Evolutionary conservation across 2,888 invertebrate species (phyloP), one percentile per base, ranked within the genome.

Genomic region (Copidosoma aretas): DNA sequence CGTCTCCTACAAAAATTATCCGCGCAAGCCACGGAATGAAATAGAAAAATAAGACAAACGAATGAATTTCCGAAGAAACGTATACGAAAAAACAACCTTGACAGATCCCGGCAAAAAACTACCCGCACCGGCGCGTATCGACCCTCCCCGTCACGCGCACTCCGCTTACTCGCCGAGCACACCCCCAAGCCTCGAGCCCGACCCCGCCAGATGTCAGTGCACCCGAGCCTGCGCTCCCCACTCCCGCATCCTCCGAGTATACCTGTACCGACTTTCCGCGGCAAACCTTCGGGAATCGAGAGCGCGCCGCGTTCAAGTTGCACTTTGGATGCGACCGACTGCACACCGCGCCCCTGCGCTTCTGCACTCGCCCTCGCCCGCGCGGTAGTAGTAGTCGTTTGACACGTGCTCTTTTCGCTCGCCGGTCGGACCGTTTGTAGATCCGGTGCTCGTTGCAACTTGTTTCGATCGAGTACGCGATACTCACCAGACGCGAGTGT

Each of bases 301-400:
- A 81, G 82, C 81, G 81, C 78, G 80, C 77, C 79, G 71, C 68
- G 82, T 82, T 82, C 77, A 83, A 83, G 82, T 83, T 83, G 82
- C 81, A 81, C 81, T 81, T 82, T 82, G 81, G 82, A 82, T 81
- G 82, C 81, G 82, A 79, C 77, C 80, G 81, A 77, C 79, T 77
- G 78, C 80, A 79, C 82, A 81, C 81, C 82, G 80, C 78, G 52
- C 46, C 60, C 64, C n/a, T n/a, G n/a, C n/a, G n/a, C n/a, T n/a
- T n/a, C n/a, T 69, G 52, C 54, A 52, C 52, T 60, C 59, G 63
- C 56, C 25, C n/a, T 22, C 53, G 41, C 43, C 25, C 21, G 21
- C 1, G n/a, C n/a, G n/a, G n/a, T n/a, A n/a, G n/a, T n/a, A n/a
- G 1, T 62, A 24, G 24, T 19, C 41, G 19, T 10, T 43, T 51